These are phyloP conservation scores for Tachina grossa DNA, from an alignment of 2,888 invertebrate species.

Conservation along the genomic window DNA sequence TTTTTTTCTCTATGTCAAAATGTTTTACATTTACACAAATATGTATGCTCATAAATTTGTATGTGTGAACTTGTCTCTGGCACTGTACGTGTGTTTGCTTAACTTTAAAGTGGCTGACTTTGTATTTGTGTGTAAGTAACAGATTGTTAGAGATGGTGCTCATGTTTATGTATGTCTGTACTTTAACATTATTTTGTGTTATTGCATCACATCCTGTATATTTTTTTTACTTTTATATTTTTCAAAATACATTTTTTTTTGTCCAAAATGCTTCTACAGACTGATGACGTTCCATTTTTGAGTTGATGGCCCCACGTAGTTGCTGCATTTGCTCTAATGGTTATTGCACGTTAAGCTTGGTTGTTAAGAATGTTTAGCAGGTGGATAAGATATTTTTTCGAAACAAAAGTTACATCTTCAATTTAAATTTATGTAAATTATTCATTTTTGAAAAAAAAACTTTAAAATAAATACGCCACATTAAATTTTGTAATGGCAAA, in stretches of 20 bases:
- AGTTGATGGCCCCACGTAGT: constrained; percentile 70
- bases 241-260: not conserved
- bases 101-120: constrained; percentile 31
- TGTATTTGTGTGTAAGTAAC: not conserved
- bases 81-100: constrained; percentile 19
- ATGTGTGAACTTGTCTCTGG: constrained; percentile 2
- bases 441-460: not conserved
- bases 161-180: constrained; percentile 23
- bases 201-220: constrained; percentile 64
- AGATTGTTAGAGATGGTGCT: constrained; percentile 25
- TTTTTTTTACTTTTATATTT: constrained; percentile 16
- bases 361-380: constrained; percentile 68
- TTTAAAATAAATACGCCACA: not conserved
- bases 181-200: constrained; percentile 53
- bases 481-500: not conserved
- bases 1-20: constrained; percentile 8
- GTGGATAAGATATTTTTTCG: constrained; percentile 63
- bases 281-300: constrained; percentile 65
- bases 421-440: constrained; percentile 60
- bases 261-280: constrained; percentile 51
- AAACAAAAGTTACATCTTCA: constrained; percentile 32
- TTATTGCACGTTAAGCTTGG: constrained; percentile 71
- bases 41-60: constrained; percentile 21
- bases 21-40: constrained; percentile 28
- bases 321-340: constrained; percentile 71